Base-by-base conservation (phyloP, 1,140 invertebrate species). In the Dendroctonus valens region DNA sequence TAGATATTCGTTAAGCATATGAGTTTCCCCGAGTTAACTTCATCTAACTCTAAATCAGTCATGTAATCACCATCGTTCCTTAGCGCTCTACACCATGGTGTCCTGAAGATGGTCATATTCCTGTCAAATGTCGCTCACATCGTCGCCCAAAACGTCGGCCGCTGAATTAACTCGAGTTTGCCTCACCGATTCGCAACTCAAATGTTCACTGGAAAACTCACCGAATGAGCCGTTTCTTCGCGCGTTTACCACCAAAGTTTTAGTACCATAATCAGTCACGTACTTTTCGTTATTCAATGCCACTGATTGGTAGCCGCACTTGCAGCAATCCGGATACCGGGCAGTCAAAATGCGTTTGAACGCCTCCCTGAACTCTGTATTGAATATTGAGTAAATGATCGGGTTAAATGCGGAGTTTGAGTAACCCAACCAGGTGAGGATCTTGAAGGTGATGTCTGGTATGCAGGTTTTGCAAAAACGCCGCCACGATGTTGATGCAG, bases 371-470 rank as follows among this genome's bases (percentile, higher is more conserved):
- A 99, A 99, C 78, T 99, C 97, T 9, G 94, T 94, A 81, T 99
- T 99, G 84, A 99, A 99, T 75, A 99, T 99, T 61, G 95, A 97
- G 83, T 99, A 99, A 77, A 99, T 99, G 74, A 99, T 94, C 7
- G 97, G 97, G 81, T 97, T 97, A 81, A 98, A 94, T 48, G 94
- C 92, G 41, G 93, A 96, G 80, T 98, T 98, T 57, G 94, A 96
- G 80, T 99, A 99, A 63, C 97, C 97, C 70, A 98, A 87, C 97
- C 97, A 99, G 65, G 97, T 98, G 66, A 98, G 88, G 63, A 97
- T 91, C 81, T 96, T 89, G 74, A 87, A 87, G 9, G 85, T 86
- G 55, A 87, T 74, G 78, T 85, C 85, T 14, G 93, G 91, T 76
- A 98, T 95, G 81, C 94, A 97, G 4, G 91, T 92, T 76, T 94